phyloP scores from a whole-genome alignment of 1,140 invertebrate genomes.

The Nilaparvata lugens region DNA sequence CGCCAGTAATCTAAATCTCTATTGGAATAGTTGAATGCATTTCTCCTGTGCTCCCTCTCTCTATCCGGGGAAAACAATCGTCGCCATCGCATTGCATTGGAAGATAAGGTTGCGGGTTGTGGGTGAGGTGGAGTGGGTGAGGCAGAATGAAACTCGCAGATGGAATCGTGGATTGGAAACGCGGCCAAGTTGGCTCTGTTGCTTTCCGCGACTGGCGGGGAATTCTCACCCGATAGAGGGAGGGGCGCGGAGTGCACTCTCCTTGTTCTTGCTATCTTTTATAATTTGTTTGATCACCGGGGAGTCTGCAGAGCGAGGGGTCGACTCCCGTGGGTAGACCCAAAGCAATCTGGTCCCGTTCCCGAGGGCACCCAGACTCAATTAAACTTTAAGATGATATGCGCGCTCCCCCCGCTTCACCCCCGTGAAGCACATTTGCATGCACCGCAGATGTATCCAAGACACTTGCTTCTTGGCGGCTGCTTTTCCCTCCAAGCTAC shows the following conservation, averaged over 20 bases:
- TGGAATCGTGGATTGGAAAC: too few relatives aligned
- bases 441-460: background rate
- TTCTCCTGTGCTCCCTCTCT: too few relatives aligned
- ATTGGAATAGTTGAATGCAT: too few relatives aligned
- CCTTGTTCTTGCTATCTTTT: slow-evolving; percentile 23
- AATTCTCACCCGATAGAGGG: background rate
- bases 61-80: too few relatives aligned
- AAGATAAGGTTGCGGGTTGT: too few relatives aligned
- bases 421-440: background rate
- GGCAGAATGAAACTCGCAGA: too few relatives aligned
- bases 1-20: too few relatives aligned
- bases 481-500: too few relatives aligned
- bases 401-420: slow-evolving; percentile 35
- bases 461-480: background rate
- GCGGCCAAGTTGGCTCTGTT: too few relatives aligned
- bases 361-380: slow-evolving; percentile 47
- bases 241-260: background rate
- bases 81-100: too few relatives aligned
- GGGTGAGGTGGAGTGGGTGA: too few relatives aligned
- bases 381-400: slow-evolving; percentile 63
- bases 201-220: too few relatives aligned
- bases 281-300: slow-evolving; percentile 33
- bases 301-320: slow-evolving; percentile 30
- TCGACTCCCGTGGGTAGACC: slow-evolving; percentile 33
- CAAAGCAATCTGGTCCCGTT: slow-evolving; percentile 41